phyloP scores from a whole-genome alignment of 2,888 invertebrate species.

The Smittia aterrima region DNA sequence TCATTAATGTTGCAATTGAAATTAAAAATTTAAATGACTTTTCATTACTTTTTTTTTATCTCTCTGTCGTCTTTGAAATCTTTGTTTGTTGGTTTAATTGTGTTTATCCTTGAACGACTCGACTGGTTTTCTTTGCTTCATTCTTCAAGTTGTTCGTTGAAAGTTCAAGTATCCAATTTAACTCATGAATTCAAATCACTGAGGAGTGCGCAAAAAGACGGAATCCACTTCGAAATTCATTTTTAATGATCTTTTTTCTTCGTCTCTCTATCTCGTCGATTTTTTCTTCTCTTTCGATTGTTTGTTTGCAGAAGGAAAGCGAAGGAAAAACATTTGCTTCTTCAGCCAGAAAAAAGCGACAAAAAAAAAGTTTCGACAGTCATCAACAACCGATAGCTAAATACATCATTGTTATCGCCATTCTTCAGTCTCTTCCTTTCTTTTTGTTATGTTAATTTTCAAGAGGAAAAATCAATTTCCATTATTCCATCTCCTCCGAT shows the following conservation, averaged over 20 bases:
- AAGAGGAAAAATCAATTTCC: constrained; percentile 36
- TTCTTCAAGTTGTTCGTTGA: neutral
- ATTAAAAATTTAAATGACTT: constrained; percentile 19
- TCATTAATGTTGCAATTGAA: constrained; percentile 13
- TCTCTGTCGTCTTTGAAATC: neutral
- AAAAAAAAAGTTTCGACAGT: neutral
- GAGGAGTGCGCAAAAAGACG: neutral
- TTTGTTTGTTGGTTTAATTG: constrained; percentile 18
- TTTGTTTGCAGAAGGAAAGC: constrained; percentile 12
- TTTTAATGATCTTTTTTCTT: constrained; percentile 35
- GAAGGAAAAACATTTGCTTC: neutral
- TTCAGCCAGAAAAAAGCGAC: neutral
- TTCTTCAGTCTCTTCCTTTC: neutral
- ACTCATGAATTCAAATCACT: constrained; percentile 25
- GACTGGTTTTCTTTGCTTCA: neutral
- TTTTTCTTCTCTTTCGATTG: neutral
- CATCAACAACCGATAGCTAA: constrained; percentile 37
- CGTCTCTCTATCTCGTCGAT: too few species aligned
- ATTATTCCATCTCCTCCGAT: constrained; percentile 26
- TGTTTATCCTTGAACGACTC: neutral
- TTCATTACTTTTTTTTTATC: constrained; percentile 8
- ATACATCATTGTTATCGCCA: constrained; percentile 25
- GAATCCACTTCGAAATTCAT: constrained; percentile 33
- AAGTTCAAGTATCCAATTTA: constrained; percentile 38
- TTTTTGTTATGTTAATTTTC: constrained; percentile 39